Evolutionary conservation across 2,113 vertebrate genomes (phyloP).

Genomic region (Phylloscopus trochilus): DNA sequence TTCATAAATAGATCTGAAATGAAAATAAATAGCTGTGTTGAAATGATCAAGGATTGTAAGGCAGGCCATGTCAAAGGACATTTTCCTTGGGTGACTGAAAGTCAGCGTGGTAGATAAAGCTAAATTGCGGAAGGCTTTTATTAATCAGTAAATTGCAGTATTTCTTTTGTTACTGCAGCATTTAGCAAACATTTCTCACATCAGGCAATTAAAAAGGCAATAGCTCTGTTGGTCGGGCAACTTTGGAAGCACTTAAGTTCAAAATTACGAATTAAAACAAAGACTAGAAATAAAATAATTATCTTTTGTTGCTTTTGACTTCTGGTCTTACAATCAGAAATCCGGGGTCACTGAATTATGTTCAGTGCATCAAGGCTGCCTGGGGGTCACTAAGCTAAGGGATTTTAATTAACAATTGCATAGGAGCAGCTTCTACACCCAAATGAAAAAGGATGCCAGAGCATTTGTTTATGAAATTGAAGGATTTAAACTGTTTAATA

Average conservation of each 20-base stretch:
- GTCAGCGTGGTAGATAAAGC: not conserved
- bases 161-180: constrained; percentile 19
- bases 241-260: constrained; percentile 8
- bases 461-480: not conserved
- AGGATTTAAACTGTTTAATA: not conserved
- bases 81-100: constrained; percentile 10
- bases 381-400: not conserved
- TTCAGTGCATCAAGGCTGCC: not conserved
- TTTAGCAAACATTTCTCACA: constrained; percentile 15
- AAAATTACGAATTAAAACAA: constrained; percentile 19
- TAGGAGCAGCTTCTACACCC: not conserved
- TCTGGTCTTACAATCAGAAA: not conserved
- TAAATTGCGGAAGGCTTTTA: constrained; percentile 5
- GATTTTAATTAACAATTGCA: not conserved
- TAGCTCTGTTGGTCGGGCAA: not conserved
- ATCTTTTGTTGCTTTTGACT: not conserved
- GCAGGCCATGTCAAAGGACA: constrained; percentile 22
- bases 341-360: not conserved
- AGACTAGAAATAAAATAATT: constrained; percentile 11
- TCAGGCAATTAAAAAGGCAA: constrained; percentile 28
- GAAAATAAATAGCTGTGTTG: not conserved
- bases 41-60: not conserved
- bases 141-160: constrained; percentile 47
- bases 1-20: constrained; percentile 32
- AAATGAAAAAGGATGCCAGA: not conserved